Evolutionary conservation across 2,113 vertebrate genomes (phyloP).

Genomic region (Podarcis raffonei): DNA sequence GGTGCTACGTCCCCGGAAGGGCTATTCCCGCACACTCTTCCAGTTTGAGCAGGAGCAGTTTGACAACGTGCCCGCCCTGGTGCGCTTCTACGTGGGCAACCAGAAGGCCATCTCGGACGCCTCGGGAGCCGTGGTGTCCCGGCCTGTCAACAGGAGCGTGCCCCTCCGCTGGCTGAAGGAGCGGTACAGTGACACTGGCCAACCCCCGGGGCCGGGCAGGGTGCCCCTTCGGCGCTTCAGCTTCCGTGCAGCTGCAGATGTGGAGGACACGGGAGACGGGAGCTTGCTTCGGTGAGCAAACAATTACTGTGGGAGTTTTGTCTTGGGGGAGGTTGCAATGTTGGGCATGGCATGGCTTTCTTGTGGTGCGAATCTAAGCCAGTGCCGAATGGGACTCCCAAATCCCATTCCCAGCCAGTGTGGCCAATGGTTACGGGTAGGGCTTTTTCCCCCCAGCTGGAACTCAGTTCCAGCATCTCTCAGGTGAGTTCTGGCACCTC

Average conservation of each 20-base stretch:
- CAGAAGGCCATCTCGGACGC: constrained; percentile 78
- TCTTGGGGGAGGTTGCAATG: no score
- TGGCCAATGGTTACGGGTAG: neutral
- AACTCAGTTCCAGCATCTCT: no score
- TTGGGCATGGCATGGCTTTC: neutral
- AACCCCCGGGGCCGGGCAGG: neutral
- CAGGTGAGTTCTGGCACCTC: no score
- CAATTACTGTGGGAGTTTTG: neutral
- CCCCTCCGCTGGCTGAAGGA: constrained; percentile 78
- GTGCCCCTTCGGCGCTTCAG: constrained; percentile 11
- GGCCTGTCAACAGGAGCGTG: constrained; percentile 77
- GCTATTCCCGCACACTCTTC: constrained; percentile 81
- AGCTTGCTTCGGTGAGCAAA: constrained; percentile 68
- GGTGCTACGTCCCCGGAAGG: constrained; percentile 83
- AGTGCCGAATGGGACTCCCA: neutral
- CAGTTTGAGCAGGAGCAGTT: constrained; percentile 90
- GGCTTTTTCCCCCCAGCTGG: no score
- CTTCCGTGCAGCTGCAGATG: constrained; percentile 43
- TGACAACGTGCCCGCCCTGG: constrained; percentile 82
- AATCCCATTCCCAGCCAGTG: neutral
- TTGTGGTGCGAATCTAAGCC: neutral
- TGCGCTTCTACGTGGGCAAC: constrained; percentile 80
- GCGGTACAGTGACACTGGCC: neutral
- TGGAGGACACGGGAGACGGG: constrained; percentile 33
- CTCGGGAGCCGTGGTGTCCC: constrained; percentile 82